These are phyloP conservation scores for Ochropacha duplaris DNA, from an alignment of 2,888 invertebrate species.

Conservation along the genomic window DNA sequence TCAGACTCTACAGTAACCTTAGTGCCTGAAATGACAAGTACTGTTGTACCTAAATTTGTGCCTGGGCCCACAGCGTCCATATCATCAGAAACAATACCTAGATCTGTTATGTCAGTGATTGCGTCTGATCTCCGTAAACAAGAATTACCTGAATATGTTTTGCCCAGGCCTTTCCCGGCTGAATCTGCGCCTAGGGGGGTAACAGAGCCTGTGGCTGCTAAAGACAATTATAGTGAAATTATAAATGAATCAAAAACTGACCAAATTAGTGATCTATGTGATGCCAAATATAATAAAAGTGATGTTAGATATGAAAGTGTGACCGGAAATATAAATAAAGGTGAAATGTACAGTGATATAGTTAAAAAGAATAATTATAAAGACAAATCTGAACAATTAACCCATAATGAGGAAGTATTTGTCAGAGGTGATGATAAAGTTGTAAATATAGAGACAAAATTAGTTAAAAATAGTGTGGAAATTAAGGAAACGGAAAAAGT, in stretches of 20 bases:
- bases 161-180: not conserved
- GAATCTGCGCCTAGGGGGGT: not conserved
- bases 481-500: constrained; percentile 43
- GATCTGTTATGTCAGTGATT: not conserved
- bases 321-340: constrained; percentile 16
- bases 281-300: constrained; percentile 16
- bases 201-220: not conserved
- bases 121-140: not conserved
- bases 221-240: not conserved
- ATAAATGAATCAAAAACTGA: not conserved
- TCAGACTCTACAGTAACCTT: not conserved
- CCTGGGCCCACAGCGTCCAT: not conserved
- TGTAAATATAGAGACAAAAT: constrained; percentile 50
- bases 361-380: constrained; percentile 41
- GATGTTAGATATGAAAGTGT: constrained; percentile 1
- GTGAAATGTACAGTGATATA: constrained; percentile 40
- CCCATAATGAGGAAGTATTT: constrained; percentile 48
- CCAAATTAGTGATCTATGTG: constrained; percentile 6
- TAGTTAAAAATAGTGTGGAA: constrained; percentile 51
- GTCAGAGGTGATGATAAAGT: constrained; percentile 24
- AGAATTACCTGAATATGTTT: not conserved
- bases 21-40: not conserved
- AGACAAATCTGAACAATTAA: constrained; percentile 50
- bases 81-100: not conserved
- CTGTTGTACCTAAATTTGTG: not conserved